Evolutionary conservation across 1,140 invertebrate genomes (phyloP), one percentile per base, ranked within the genome.

Genomic region (Drosophila kanapiae): DNA sequence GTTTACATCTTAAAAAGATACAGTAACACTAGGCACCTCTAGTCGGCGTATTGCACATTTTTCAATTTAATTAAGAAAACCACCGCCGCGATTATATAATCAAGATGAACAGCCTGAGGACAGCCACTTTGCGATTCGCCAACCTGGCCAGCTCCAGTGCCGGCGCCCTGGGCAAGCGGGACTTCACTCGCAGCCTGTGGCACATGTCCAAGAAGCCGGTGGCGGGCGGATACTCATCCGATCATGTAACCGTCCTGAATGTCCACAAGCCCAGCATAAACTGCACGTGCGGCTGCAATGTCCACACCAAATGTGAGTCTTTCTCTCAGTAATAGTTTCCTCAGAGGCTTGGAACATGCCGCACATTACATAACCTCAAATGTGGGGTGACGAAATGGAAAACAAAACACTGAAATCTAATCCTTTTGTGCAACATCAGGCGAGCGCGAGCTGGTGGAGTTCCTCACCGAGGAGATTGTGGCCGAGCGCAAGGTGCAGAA

Each of bases 381-480:
- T 48, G 45, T 42, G 37, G 53, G 54, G 8, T 70, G 62, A 75
- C 68, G 71, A 80, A 74, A 72, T 74, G 56, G 42, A 37, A 62
- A 47, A 13, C 29, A 60, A 42, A 60, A 63, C 45, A 37, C 37
- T 48, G 38, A 48, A 64, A 80, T 57, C 9, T 4, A 29, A 23
- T 54, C 1, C 49, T 42, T 48, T 31, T 57, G 0, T 16, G 45
- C 47, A 23, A 27, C 13, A 35, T 49, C 72, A 98, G 97, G 96
- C 83, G 97, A 98, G 93, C 95, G 96, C 76, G 97, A 98, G 91
- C 93, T 98, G 37, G 95, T 97, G 1, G 96, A 97, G 91, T 98
- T 98, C 91, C 93, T 98, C 0, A 95, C 95, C 6, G 97, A 98
- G 93, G 98, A 98, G 94, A 98, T 98, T 69, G 94, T 96, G 56